Evolutionary conservation across 2,113 vertebrate genomes (phyloP).

Genomic region (Todiramphus saurophagus): DNA sequence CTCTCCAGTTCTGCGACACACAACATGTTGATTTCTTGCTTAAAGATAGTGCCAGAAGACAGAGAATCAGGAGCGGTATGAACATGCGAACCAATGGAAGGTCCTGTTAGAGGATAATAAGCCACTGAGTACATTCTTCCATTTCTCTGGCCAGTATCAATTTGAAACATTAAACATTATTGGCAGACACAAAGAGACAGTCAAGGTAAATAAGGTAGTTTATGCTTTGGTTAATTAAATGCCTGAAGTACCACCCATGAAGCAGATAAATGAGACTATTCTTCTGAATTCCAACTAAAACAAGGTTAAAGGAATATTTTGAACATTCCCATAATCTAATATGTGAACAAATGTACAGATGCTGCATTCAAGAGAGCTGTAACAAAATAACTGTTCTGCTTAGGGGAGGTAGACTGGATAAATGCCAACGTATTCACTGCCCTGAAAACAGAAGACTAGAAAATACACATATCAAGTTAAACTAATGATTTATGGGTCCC

Average conservation of each 20-base stretch:
- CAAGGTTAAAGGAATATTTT: constrained; percentile 48
- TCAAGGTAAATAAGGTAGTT: constrained; percentile 43
- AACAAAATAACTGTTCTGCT: neutral
- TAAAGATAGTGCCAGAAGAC: neutral
- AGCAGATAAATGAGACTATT: constrained; percentile 36
- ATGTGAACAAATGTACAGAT: constrained; percentile 14
- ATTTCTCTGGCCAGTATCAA: constrained; percentile 55
- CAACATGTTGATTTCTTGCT: neutral
- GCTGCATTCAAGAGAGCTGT: neutral
- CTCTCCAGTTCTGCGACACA: neutral
- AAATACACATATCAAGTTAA: neutral
- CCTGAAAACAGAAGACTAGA: neutral
- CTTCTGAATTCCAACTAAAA: constrained; percentile 15
- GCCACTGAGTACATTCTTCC: constrained; percentile 61
- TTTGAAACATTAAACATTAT: constrained; percentile 52
- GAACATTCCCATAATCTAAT: constrained; percentile 32
- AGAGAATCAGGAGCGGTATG: neutral
- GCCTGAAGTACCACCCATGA: constrained; percentile 12
- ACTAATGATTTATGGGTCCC: neutral
- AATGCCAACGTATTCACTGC: neutral
- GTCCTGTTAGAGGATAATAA: constrained; percentile 4
- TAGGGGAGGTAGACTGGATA: neutral
- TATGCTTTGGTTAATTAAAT: constrained; percentile 42
- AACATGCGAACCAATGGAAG: neutral
- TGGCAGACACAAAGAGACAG: constrained; percentile 62